These are phyloP conservation scores for Saccostrea cuccullata DNA, from an alignment of 1,140 invertebrate genomes.

Conservation along the genomic window DNA sequence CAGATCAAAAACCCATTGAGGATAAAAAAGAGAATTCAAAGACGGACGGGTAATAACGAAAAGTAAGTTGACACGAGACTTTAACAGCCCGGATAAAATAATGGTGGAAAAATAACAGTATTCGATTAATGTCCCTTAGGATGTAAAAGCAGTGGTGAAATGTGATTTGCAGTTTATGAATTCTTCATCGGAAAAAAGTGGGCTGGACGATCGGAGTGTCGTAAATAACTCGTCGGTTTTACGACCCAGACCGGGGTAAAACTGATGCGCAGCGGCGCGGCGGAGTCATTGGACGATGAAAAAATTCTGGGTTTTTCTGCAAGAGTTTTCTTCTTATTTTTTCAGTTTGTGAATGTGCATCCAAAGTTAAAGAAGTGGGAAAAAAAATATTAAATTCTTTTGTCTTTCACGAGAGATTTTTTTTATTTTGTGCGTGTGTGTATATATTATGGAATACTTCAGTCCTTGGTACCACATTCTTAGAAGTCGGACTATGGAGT, in stretches of 20 bases:
- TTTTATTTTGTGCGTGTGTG: neutral
- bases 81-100: neutral
- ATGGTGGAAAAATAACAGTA: neutral
- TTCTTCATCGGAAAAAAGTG: constrained; percentile 14
- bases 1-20: too few species aligned
- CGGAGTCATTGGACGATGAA: constrained; percentile 18
- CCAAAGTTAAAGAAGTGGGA: constrained; percentile 12
- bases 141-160: neutral
- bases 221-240: neutral
- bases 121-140: neutral
- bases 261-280: neutral
- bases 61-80: neutral
- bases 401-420: neutral
- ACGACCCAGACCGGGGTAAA: constrained; percentile 5
- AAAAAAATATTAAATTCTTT: neutral
- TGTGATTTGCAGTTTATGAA: neutral
- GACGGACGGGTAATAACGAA: too few species aligned
- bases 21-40: too few species aligned
- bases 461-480: neutral
- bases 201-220: neutral
- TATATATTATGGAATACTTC: constrained; percentile 4
- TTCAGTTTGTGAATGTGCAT: constrained; percentile 7
- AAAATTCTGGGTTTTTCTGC: neutral
- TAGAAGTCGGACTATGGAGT: neutral
- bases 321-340: neutral